Evolutionary conservation across 2,113 vertebrate genomes (phyloP).

Genomic region (Chlorodrepanis virens): DNA sequence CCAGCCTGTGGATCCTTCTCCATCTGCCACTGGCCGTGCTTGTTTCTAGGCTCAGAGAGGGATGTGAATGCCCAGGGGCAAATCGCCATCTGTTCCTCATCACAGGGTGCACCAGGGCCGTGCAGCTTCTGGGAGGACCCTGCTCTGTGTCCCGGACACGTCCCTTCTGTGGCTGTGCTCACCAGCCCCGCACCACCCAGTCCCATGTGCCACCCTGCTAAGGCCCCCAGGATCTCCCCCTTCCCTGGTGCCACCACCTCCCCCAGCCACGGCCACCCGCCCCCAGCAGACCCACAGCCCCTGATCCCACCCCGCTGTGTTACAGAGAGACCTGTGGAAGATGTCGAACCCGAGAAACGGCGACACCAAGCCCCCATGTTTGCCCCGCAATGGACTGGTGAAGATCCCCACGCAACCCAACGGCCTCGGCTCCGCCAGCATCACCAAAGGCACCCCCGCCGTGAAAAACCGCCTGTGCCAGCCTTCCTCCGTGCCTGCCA

Average conservation of each 20-base stretch:
- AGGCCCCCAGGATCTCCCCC: background rate
- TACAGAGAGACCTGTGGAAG: conserved; percentile 72
- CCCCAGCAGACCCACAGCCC: fast-evolving
- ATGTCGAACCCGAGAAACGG: conserved; percentile 79
- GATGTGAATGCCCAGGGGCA: background rate
- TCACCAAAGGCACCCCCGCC: conserved; percentile 97
- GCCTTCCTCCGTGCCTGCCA: conserved; percentile 89
- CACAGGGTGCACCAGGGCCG: fast-evolving
- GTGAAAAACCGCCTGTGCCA: conserved; percentile 97
- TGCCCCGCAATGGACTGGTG: conserved; percentile 95
- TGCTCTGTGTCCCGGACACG: fast-evolving
- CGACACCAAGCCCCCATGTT: conserved; percentile 94
- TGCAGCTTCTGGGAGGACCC: no score
- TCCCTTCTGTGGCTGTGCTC: background rate
- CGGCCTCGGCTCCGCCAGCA: conserved; percentile 92
- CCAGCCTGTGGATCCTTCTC: background rate
- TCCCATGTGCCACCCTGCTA: background rate
- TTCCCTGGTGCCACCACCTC: fast-evolving
- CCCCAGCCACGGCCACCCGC: background rate
- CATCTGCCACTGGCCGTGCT: fast-evolving
- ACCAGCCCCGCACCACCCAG: fast-evolving
- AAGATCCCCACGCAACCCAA: conserved; percentile 95
- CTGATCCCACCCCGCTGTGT: background rate
- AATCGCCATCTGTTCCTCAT: fast-evolving
- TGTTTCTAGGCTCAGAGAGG: background rate